Conservation (phyloP, 2,888 invertebrate species). For the Polydrusus tereticollis region DNA sequence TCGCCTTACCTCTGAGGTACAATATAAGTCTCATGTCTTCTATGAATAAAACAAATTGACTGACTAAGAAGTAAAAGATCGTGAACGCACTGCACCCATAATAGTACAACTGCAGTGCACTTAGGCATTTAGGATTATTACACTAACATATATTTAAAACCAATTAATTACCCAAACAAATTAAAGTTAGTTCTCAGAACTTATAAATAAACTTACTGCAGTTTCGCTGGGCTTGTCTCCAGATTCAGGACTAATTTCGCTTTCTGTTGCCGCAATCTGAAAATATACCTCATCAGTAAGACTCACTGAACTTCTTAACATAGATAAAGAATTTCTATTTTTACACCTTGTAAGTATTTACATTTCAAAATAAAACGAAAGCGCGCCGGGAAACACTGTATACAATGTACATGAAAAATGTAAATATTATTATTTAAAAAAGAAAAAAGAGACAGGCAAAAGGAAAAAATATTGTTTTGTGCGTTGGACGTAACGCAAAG, state of each 20-base stretch:
- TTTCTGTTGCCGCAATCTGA: conserved; percentile 48
- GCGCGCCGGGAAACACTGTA: background rate
- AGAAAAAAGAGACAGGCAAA: background rate
- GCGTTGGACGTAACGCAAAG: too few species aligned
- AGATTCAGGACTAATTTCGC: conserved; percentile 46
- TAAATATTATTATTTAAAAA: background rate
- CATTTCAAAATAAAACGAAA: conserved; percentile 21
- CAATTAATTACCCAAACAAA: background rate
- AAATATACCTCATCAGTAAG: conserved; percentile 35
- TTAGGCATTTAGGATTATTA: too few species aligned
- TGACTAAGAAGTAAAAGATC: too few species aligned
- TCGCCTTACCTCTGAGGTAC: too few species aligned
- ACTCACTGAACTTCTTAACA: conserved; percentile 14
- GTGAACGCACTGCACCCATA: too few species aligned
- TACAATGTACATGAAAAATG: too few species aligned
- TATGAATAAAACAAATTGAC: too few species aligned
- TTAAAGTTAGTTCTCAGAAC: background rate
- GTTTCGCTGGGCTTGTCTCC: conserved; percentile 45
- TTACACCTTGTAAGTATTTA: conserved; percentile 8
- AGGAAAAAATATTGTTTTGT: too few species aligned
- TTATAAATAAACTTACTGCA: conserved; percentile 36
- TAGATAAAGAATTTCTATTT: conserved; percentile 4
- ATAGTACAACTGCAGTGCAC: too few species aligned
- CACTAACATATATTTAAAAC: background rate
- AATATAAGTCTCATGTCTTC: too few species aligned